Evolutionary conservation across 2,888 invertebrate genomes (phyloP), one percentile per base, ranked within the genome.

Genomic region (Folsomia candida): DNA sequence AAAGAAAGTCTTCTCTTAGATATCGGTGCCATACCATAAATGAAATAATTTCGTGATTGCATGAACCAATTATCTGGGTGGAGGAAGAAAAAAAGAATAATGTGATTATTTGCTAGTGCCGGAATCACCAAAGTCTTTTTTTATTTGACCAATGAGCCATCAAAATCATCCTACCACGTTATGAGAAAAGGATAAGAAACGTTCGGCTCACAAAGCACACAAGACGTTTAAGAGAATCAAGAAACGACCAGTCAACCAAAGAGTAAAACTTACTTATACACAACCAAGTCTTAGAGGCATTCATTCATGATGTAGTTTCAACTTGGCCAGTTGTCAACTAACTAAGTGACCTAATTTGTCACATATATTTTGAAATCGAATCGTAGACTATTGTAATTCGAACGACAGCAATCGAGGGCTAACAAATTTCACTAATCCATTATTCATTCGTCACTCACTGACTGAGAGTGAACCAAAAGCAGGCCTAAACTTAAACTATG

Each of bases 391-490:
- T n/a, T n/a, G n/a, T 18, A 47, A 47, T 47, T 47, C 47, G 18
- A 47, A 47, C 18, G 47, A 11, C 47, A 47, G 47, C 6, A 6
- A 54, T n/a, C 20, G 54, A 54, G 11, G 22, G 11, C 20, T 14
- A 20, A 54, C 20, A 22, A 54, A 54, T 54, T 54, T 54, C 54
- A 54, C 54, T 54, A 54, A 54, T 54, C 54, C 54, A 54, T 14
- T 14, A 14, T 54, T 14, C 54, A 54, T 54, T 22, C 54, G 18
- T 47, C 47, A 47, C 47, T 47, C 18, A 47, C n/a, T n/a, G n/a
- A n/a, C n/a, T n/a, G n/a, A n/a, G n/a, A n/a, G n/a, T n/a, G n/a
- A n/a, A n/a, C n/a, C n/a, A n/a, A n/a, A n/a, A n/a, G n/a, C n/a
- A n/a, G n/a, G n/a, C n/a, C n/a, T n/a, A n/a, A n/a, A n/a, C n/a